Base-by-base conservation (phyloP, 2,888 invertebrate species). In the Drosophila dives region DNA sequence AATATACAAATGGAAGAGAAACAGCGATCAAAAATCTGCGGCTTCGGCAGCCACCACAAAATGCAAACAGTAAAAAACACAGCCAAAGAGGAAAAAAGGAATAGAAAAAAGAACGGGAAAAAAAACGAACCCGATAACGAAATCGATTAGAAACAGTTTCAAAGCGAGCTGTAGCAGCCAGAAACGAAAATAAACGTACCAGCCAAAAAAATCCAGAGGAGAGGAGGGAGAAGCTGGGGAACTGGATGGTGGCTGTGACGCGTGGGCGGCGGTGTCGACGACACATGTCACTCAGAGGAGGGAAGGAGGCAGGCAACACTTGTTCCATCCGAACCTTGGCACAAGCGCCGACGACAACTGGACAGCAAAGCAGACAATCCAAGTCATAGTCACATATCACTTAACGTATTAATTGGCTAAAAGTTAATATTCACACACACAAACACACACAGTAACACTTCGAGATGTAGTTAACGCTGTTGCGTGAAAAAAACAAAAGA, bases 371-470 rank as follows among this genome's bases (percentile, higher is more conserved):
- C 45, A 45, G 23, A 15, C 45, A 45, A 29, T 29, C 29, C 29
- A 29, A 29, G 45, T 45, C 45, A 80, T 73, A 77, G 80, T 34
- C 80, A 73, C 81, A 79, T 56, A 55, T 72, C 86, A 82, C 84
- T 84, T 82, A 84, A 84, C 87, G 85, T 85, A 86, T 89, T 89
- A 86, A 86, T 86, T 89, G 89, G 85, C 87, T 86, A 73, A 81
- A 81, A 80, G 77, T 75, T 73, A 79, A 86, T 78, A 76, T 81
- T 77, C 83, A 79, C 40, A 40, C 17, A 55, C 29, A 15, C 15
- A 32, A 1, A n/a, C 11, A 12, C 34, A 59, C 26, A 34, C 20
- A 36, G 23, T 15, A 7, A 8, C 8, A 17, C 34, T n/a, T n/a
- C 29, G 12, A 40, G 49, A 29, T 15, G 29, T 55, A 32, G 40